Conservation (phyloP, 2,113 vertebrate species). For the Pseudopodoces humilis region DNA sequence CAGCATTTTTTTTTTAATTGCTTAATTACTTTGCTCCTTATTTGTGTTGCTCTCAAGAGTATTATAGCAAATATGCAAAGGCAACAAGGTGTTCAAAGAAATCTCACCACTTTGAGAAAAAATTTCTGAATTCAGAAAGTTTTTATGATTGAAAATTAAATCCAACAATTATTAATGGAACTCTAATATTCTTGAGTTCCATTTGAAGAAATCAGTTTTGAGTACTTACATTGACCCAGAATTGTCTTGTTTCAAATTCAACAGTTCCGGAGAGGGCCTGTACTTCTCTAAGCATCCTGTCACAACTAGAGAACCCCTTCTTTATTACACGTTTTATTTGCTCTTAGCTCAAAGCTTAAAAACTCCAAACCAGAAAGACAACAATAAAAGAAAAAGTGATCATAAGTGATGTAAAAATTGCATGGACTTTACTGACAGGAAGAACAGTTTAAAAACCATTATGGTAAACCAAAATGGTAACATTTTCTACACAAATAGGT, state of each 20-base stretch:
- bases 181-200: neutral
- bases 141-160: neutral
- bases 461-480: no score
- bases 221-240: neutral
- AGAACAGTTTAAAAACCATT: neutral
- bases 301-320: neutral
- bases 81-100: neutral
- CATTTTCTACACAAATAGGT: neutral
- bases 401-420: neutral
- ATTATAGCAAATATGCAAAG: neutral
- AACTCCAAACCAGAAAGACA: neutral
- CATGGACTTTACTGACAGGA: neutral
- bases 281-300: neutral
- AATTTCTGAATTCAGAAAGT: neutral
- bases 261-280: neutral
- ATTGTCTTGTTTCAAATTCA: neutral
- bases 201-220: neutral
- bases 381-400: neutral
- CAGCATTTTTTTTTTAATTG: neutral
- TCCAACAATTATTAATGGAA: neutral
- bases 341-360: neutral
- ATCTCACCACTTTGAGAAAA: neutral
- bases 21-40: neutral
- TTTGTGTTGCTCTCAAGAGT: neutral
- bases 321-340: neutral